Percentiles rank a stretch among this genome's conserved stretches.
Conservation (phyloP, 2,797 vertebrate species). For the Iguana delicatissima region DNA sequence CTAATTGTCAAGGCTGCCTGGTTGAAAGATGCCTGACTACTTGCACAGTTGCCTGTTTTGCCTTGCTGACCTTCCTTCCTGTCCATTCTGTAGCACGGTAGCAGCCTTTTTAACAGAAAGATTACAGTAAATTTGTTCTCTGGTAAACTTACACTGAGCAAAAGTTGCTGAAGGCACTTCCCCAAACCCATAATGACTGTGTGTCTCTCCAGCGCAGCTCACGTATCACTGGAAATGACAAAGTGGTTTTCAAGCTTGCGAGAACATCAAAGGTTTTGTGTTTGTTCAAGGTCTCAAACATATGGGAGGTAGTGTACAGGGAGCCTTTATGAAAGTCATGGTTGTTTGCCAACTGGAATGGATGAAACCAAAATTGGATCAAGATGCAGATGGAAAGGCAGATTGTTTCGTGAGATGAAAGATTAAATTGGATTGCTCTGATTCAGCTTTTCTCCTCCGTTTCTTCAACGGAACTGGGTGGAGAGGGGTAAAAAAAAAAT, state of each 20-base stretch:
- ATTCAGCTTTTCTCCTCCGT: slow-evolving; percentile 9
- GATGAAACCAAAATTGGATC: slow-evolving; percentile 71
- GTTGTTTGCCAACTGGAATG: slow-evolving; percentile 52
- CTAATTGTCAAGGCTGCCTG: neutral
- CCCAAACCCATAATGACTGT: slow-evolving; percentile 69
- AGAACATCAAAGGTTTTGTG: slow-evolving; percentile 67
- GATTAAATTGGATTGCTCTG: slow-evolving; percentile 51
- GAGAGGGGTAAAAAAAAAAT: neutral
- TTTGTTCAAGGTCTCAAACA: slow-evolving; percentile 67
- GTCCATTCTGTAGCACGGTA: slow-evolving; percentile 6
- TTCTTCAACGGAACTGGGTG: neutral
- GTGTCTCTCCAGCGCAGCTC: slow-evolving; percentile 60
- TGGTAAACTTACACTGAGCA: slow-evolving; percentile 70
- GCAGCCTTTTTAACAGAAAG: slow-evolving; percentile 61
- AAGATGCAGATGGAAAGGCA: slow-evolving; percentile 67
- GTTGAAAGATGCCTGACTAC: neutral
- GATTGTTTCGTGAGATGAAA: slow-evolving; percentile 41
- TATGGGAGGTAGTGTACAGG: slow-evolving; percentile 66
- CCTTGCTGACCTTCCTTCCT: slow-evolving; percentile 57
- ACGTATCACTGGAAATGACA: slow-evolving; percentile 64
- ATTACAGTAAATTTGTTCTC: slow-evolving; percentile 77
- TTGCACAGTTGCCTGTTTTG: neutral
- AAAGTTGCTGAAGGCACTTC: slow-evolving; percentile 67
- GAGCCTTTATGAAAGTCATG: slow-evolving; percentile 57
- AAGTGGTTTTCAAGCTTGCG: slow-evolving; percentile 65